Base-by-base conservation (phyloP, 2,113 vertebrate genomes). In the Uria lomvia region DNA sequence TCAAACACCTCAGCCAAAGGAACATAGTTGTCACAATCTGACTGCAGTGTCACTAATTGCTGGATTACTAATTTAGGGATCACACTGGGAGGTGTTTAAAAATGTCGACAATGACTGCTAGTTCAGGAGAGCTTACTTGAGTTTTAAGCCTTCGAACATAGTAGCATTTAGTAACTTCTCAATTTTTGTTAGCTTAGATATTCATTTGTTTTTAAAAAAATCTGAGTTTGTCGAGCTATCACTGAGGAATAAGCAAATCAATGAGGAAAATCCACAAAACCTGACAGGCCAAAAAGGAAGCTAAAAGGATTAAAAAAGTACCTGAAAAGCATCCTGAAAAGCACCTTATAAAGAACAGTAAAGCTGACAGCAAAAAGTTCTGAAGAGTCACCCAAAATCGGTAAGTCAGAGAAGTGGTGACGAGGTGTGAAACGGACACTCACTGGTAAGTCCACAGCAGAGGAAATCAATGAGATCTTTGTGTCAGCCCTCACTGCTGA, bases 371-470 rank as follows among this genome's bases (percentile, higher is more conserved):
- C 6, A 91, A 62, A 14, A 78, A 52, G 20, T 66, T 85, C 50
- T 66, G 50, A 32, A 22, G 84, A 52, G 18, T 60, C 4, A 5
- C 42, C 71, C 13, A 56, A 81, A 49, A 86, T 34, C 5, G 16
- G 19, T 36, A 73, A 58, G 5, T 2, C 32, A 47, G 26, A 38
- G 20, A 81, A 82, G 18, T 12, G 11, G 24, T 59, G 36, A 85
- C 47, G 73, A 77, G 5, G 18, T 27, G 2, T 20, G 30, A 45
- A 79, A 90, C 43, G 11, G 38, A 12, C 24, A n/a, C 9, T 19
- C 24, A 19, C 5, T 10, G 34, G 0, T 62, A 66, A 71, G 5
- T 15, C 55, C 34, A 20, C 0, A 66, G 16, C 6, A 67, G 24
- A 26, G 15, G 32, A 67, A 94, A 75, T 45, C 15, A 68, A 4